These are phyloP conservation scores for Neofelis nebulosa DNA, from an alignment of 2,113 vertebrate species.

Conservation along the genomic window DNA sequence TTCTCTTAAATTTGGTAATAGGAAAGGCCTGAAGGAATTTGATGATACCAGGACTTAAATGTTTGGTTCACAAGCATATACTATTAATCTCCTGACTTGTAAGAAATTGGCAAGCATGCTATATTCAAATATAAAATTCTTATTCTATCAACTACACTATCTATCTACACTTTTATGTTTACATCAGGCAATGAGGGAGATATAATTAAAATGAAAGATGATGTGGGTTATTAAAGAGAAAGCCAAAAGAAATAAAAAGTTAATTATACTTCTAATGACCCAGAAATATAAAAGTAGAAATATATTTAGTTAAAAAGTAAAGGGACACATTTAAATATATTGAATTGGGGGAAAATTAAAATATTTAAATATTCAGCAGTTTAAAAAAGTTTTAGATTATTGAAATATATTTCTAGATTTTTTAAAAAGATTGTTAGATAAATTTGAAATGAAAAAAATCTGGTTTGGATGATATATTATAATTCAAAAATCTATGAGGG, in stretches of 20 bases:
- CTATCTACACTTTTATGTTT: background rate
- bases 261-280: background rate
- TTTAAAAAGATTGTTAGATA: background rate
- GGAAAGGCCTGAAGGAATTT: background rate
- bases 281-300: background rate
- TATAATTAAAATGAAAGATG: background rate
- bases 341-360: background rate
- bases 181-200: background rate
- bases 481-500: background rate
- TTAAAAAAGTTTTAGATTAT: background rate
- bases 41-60: background rate
- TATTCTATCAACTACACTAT: background rate
- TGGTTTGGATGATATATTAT: background rate
- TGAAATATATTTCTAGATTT: background rate
- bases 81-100: background rate
- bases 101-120: background rate
- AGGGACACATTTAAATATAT: background rate
- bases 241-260: background rate
- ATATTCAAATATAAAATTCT: background rate
- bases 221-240: background rate
- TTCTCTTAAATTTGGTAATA: background rate
- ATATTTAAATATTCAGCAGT: background rate
- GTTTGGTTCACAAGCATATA: background rate
- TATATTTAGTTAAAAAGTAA: background rate
- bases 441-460: background rate